A percentile compares a stretch with the other conserved stretches of the same genome.
Conservation (phyloP, 1,140 invertebrate genomes). For the Ooceraea biroi region DNA sequence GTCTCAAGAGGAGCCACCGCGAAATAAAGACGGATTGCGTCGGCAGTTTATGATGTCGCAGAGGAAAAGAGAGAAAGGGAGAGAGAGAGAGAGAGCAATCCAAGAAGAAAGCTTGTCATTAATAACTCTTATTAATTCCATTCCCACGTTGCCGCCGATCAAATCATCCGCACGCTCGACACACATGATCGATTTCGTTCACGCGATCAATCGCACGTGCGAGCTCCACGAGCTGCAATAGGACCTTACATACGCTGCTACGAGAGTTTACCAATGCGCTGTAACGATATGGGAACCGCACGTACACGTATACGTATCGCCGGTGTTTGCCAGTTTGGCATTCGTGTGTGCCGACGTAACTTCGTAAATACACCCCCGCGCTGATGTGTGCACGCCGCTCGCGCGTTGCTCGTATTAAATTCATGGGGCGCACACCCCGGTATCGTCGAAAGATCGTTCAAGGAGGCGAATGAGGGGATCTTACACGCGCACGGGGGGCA, state of each 20-base stretch:
- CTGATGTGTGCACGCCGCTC: not conserved
- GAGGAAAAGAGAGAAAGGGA: not conserved
- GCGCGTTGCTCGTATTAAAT: not conserved
- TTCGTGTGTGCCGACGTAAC: conserved; percentile 31
- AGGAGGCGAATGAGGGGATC: conserved; percentile 13
- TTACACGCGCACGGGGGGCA: not conserved
- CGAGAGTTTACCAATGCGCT: conserved; percentile 17
- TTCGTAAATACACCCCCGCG: conserved; percentile 11
- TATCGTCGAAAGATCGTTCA: not conserved
- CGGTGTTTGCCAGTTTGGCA: conserved; percentile 18
- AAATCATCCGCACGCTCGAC: not conserved
- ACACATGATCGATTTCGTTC: not conserved
- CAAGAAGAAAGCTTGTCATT: no score
- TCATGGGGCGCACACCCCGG: not conserved
- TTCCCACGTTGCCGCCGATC: not conserved
- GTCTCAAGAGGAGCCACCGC: not conserved
- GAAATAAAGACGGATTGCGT: conserved; percentile 42
- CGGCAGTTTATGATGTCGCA: not conserved
- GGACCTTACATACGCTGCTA: not conserved
- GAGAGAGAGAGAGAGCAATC: not conserved
- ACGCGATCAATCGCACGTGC: not conserved
- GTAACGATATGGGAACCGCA: conserved; percentile 21
- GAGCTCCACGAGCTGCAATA: not conserved
- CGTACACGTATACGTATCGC: not conserved
- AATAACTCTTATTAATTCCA: conserved; percentile 11